These are phyloP conservation scores for Cardiocondyla obscurior DNA, from an alignment of 1,140 invertebrate genomes.

Conservation along the genomic window DNA sequence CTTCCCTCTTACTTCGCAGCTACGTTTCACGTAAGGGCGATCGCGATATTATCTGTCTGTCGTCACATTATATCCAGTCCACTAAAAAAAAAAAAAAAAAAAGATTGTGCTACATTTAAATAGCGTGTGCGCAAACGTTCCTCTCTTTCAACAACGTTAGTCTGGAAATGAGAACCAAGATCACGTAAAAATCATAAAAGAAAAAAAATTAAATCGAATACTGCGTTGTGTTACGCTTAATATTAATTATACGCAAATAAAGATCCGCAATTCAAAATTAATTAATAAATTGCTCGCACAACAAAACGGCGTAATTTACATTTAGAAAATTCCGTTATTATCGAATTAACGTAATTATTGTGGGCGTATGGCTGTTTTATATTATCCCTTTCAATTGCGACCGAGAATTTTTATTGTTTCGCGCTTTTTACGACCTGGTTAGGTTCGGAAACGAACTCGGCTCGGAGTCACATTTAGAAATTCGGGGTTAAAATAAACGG, in stretches of 20 bases:
- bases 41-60: not conserved
- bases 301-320: not conserved
- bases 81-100: no score
- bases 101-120: no score
- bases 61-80: not conserved
- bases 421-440: not conserved
- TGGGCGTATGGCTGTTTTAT: not conserved
- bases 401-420: not conserved
- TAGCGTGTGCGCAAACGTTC: no score
- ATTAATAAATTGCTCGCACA: not conserved
- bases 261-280: not conserved
- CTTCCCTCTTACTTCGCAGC: no score
- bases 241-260: not conserved
- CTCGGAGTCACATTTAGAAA: not conserved
- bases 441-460: not conserved
- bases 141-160: no score
- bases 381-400: not conserved
- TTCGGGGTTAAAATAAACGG: not conserved
- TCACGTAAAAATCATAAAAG: not conserved
- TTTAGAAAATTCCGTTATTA: not conserved
- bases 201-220: no score
- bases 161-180: not conserved
- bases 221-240: no score
- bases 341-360: not conserved
- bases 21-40: not conserved